Evolutionary conservation across 2,888 invertebrate species (phyloP), one percentile per base, ranked within the genome.

Genomic region (Ochropleura plecta): DNA sequence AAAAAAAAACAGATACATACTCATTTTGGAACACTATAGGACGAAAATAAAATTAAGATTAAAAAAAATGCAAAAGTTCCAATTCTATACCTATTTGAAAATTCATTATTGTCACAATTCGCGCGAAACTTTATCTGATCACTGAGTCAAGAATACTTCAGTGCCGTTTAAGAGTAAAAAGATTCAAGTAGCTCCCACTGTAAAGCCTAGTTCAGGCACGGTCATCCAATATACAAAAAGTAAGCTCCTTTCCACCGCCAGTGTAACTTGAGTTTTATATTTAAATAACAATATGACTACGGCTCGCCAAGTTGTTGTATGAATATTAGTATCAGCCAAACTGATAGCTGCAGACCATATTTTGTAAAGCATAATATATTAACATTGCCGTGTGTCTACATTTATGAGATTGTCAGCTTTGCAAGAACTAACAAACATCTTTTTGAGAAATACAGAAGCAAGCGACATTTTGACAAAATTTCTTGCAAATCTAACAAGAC

Each of bases 241-340:
- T 75, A 65, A 80, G 76, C 84, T 46, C 12, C 53, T 80, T 51
- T 62, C 66, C 67, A 55, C 78, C 51, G 16, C 20, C 71, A 70
- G 68, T 86, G 64, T 60, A 72, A 75, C 86, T 72, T 18, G 42
- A 57, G 70, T 60, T 70, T 83, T 86, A 81, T 79, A 85, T 88
- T 89, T 81, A 86, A 87, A 88, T 90, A 87, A 85, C 79, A 86
- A 86, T 83, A 86, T 76, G 74, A 63, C 49, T 55, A 68, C 82
- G 77, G 71, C 81, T 72, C 78, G 70, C 78, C 66, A 85, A 88
- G 82, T 87, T 79, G 60, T 65, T 71, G 84, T 83, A 85, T 88
- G 89, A n/a, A n/a, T n/a, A n/a, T n/a, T n/a, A n/a, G n/a, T n/a
- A n/a, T n/a, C n/a, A n/a, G n/a, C n/a, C n/a, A n/a, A n/a, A n/a